Evolutionary conservation across 2,113 vertebrate genomes (phyloP).

Genomic region (Pampusana beccarii): DNA sequence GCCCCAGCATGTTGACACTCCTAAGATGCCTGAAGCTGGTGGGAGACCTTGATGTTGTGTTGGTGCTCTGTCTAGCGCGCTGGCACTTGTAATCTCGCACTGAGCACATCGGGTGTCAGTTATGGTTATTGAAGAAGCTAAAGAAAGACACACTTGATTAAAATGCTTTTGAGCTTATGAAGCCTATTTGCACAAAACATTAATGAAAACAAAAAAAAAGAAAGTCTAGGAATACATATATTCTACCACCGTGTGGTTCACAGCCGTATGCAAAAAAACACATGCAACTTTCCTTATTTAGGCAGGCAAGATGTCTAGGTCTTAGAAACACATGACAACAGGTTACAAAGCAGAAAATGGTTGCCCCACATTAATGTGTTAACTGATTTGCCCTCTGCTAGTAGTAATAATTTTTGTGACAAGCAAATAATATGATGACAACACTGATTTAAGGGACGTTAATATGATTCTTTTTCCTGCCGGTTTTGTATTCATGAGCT

Average conservation of each 20-base stretch:
- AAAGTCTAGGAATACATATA: background rate
- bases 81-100: background rate
- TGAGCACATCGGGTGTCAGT: background rate
- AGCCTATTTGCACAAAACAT: background rate
- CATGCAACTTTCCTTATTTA: background rate
- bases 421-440: background rate
- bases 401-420: background rate
- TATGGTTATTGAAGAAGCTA: background rate
- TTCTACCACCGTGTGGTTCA: background rate
- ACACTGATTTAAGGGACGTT: background rate
- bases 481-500: background rate
- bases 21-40: background rate
- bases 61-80: background rate
- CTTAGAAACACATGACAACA: background rate
- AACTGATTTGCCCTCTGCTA: background rate
- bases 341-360: background rate
- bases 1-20: background rate
- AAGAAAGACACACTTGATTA: background rate
- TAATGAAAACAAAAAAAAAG: fast-evolving
- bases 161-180: background rate
- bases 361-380: background rate
- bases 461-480: background rate
- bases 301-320: background rate
- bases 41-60: background rate
- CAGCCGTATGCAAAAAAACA: background rate